Evolutionary conservation across 2,113 vertebrate species (phyloP).

Genomic region (Campylomormyrus tamandua): DNA sequence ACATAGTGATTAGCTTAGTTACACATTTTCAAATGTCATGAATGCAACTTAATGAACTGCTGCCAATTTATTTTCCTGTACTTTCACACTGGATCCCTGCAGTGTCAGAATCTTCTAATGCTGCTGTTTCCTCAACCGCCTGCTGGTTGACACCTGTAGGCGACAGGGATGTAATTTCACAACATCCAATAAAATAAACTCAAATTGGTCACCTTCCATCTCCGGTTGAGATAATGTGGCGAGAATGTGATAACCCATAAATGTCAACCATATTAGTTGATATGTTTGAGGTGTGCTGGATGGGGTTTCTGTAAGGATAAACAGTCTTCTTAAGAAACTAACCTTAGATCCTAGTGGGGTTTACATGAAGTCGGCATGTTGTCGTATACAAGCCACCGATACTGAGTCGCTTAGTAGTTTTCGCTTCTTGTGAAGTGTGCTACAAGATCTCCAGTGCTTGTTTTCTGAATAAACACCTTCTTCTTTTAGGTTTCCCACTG

Average conservation of each 20-base stretch:
- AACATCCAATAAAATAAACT: background rate
- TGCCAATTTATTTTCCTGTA: background rate
- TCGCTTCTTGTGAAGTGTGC: background rate
- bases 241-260: background rate
- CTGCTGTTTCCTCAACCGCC: background rate
- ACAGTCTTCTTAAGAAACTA: background rate
- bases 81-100: background rate
- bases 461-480: background rate
- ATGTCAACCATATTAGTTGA: background rate
- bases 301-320: background rate
- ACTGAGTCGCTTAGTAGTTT: background rate
- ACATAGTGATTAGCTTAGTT: background rate
- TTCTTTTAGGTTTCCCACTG: constrained; percentile 74
- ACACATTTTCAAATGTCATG: background rate
- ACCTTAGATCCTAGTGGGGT: background rate
- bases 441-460: background rate
- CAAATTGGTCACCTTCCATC: background rate
- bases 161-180: background rate
- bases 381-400: background rate
- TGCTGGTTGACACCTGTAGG: background rate
- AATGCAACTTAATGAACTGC: background rate
- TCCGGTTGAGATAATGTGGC: background rate
- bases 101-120: background rate
- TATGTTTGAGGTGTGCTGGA: background rate
- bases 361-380: background rate